Conservation (phyloP, 2,888 invertebrate species). For the Trachelus iudaicus region DNA sequence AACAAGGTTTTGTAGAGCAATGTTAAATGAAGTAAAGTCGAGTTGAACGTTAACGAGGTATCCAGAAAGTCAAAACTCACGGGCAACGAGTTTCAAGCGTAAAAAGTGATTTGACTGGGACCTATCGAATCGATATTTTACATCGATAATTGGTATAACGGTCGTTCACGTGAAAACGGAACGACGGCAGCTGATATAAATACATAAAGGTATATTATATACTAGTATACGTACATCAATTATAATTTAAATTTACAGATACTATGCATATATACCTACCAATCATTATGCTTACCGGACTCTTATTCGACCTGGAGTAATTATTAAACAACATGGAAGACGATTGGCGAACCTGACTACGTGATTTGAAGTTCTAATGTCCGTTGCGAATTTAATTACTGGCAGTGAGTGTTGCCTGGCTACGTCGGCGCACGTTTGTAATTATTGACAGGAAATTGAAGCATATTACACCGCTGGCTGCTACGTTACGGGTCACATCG, state of each 20-base stretch:
- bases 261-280: too few species aligned
- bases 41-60: neutral
- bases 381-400: neutral
- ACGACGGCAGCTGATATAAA: neutral
- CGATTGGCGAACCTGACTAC: neutral
- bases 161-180: neutral
- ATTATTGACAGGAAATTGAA: constrained; percentile 46
- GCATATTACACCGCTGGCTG: constrained; percentile 27
- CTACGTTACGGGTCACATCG: neutral
- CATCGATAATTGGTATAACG: neutral
- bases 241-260: too few species aligned
- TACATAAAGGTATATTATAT: neutral
- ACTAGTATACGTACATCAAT: neutral
- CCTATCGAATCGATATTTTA: neutral
- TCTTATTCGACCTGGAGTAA: too few species aligned
- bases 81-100: neutral
- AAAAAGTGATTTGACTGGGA: neutral
- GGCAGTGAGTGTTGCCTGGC: neutral
- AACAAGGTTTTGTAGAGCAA: neutral
- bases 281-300: too few species aligned
- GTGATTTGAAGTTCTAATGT: neutral
- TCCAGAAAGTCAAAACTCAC: neutral
- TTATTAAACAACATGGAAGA: too few species aligned
- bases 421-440: constrained; percentile 23
- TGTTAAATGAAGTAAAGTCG: neutral